Evolutionary conservation across 2,888 invertebrate species (phyloP).

Genomic region (Zygothrica quintamaculata): DNA sequence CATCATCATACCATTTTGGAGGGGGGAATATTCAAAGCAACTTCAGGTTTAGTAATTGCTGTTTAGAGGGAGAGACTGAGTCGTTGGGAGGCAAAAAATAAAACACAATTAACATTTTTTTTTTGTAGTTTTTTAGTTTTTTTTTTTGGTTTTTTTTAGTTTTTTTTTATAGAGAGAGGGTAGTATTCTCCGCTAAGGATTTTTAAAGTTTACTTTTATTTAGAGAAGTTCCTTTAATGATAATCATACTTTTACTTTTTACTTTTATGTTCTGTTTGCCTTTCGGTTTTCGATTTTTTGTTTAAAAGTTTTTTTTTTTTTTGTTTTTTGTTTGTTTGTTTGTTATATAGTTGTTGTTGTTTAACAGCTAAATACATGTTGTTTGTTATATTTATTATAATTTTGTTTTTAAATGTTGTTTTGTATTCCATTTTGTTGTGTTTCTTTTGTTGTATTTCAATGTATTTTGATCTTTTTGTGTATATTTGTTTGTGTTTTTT

Average conservation of each 20-base stretch:
- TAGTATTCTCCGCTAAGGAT: conserved; percentile 79
- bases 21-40: conserved; percentile 40
- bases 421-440: conserved; percentile 34
- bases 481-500: conserved; percentile 29
- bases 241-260: conserved; percentile 75
- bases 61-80: conserved; percentile 14
- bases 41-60: conserved; percentile 24
- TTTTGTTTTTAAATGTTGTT: conserved; percentile 35
- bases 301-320: conserved; percentile 49
- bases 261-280: conserved; percentile 45
- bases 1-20: conserved; percentile 47
- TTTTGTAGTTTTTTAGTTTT: conserved; percentile 38
- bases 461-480: conserved; percentile 53
- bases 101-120: conserved; percentile 69
- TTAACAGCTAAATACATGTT: conserved; percentile 74
- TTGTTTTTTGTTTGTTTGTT: too few species aligned
- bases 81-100: conserved; percentile 56
- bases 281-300: conserved; percentile 43
- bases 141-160: conserved; percentile 48
- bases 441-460: conserved; percentile 47
- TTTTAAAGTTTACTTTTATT: conserved; percentile 80
- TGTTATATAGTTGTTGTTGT: conserved; percentile 69
- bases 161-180: conserved; percentile 75
- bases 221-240: conserved; percentile 79
- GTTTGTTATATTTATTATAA: conserved; percentile 63